A percentile compares a stretch with the other conserved stretches of the same genome.
These are phyloP conservation scores for Pseudachorutes palmiensis DNA, from an alignment of 1,140 invertebrate genomes.

Conservation along the genomic window DNA sequence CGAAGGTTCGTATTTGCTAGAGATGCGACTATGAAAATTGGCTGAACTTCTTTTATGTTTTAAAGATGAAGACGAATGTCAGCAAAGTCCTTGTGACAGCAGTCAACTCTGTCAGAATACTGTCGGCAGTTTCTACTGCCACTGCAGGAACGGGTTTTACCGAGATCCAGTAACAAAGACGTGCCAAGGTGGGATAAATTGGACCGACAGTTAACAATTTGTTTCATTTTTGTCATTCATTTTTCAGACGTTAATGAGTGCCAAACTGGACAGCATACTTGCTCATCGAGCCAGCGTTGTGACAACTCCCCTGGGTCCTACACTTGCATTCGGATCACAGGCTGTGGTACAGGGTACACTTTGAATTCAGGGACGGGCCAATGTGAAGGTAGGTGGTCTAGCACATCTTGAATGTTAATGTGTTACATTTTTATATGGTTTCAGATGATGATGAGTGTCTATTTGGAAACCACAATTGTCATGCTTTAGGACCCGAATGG, in stretches of 20 bases:
- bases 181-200: conserved; percentile 46
- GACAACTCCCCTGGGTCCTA: conserved; percentile 84
- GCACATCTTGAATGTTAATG: not conserved
- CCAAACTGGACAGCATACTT: conserved; percentile 49
- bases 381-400: conserved; percentile 65
- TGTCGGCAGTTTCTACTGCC: conserved; percentile 48
- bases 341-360: conserved; percentile 94
- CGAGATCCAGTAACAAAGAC: conserved; percentile 48
- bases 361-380: conserved; percentile 73
- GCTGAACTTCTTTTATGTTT: conserved; percentile 4
- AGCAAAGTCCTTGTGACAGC: conserved; percentile 43
- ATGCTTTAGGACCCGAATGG: conserved; percentile 54
- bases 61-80: conserved; percentile 43
- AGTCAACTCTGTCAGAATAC: conserved; percentile 50
- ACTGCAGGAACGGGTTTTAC: conserved; percentile 48
- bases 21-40: not conserved
- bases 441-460: conserved; percentile 87
- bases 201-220: conserved; percentile 13
- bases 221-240: conserved; percentile 12
- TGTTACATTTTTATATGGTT: conserved; percentile 26
- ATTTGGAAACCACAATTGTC: conserved; percentile 71
- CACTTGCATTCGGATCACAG: conserved; percentile 63
- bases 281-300: conserved; percentile 63
- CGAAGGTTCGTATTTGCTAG: not conserved
- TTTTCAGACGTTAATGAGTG: conserved; percentile 58